phyloP scores from a whole-genome alignment of 2,888 invertebrate species.

The Meta bourneti region DNA sequence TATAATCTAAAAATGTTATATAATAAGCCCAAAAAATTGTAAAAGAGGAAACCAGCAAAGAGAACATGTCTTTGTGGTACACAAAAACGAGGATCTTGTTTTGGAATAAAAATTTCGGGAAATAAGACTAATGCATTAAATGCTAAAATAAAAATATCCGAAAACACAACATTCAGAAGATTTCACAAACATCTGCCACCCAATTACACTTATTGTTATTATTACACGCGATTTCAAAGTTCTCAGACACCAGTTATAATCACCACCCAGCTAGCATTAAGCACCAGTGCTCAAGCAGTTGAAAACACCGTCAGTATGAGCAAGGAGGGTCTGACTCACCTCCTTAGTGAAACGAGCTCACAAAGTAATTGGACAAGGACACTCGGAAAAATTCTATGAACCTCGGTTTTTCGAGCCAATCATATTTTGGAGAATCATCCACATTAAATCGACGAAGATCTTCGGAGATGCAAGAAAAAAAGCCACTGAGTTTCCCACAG shows the following conservation, averaged over 20 bases:
- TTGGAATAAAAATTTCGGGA: not conserved
- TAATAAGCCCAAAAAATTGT: no score
- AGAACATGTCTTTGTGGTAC: no score
- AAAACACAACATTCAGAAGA: not conserved
- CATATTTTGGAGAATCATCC: not conserved
- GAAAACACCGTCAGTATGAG: not conserved
- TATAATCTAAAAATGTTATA: no score
- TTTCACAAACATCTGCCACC: not conserved
- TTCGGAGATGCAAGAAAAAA: not conserved
- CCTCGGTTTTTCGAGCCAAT: not conserved
- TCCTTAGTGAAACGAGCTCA: not conserved
- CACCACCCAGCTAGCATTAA: not conserved
- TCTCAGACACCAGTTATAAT: not conserved
- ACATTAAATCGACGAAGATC: not conserved
- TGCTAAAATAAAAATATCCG: not conserved
- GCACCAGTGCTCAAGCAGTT: not conserved
- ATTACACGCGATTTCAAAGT: not conserved
- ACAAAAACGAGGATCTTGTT: not conserved
- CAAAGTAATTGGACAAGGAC: not conserved
- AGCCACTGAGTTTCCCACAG: slow-evolving; percentile 15
- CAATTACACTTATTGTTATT: not conserved
- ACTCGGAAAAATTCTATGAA: not conserved
- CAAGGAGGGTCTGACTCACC: not conserved
- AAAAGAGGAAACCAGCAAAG: no score
- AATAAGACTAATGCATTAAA: not conserved